phyloP scores from a whole-genome alignment of 2,113 vertebrate genomes.

The Bufo gargarizans region DNA sequence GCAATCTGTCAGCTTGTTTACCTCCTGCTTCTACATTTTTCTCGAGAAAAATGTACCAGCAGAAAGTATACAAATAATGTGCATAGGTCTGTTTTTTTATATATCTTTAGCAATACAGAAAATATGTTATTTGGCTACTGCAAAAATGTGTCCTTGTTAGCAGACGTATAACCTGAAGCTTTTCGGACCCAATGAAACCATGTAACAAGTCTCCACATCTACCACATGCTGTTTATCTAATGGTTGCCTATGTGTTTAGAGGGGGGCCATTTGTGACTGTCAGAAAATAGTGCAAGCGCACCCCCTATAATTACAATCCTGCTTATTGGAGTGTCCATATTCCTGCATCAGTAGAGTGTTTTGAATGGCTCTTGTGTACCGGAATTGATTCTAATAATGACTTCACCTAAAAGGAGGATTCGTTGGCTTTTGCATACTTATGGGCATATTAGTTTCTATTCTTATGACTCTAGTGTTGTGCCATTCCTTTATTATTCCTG shows the following conservation, averaged over 20 bases:
- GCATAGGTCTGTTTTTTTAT: neutral
- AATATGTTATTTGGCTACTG: neutral
- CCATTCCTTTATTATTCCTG: too few species aligned
- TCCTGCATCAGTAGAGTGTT: too few species aligned
- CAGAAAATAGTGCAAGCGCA: neutral
- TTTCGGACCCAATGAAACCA: neutral
- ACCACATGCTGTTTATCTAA: too few species aligned
- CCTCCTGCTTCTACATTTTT: neutral
- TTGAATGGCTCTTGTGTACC: too few species aligned
- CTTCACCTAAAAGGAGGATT: too few species aligned
- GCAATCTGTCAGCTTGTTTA: slow-evolving; percentile 45
- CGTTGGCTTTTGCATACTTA: too few species aligned
- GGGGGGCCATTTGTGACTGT: neutral
- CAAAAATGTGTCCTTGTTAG: neutral
- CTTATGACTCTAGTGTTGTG: too few species aligned
- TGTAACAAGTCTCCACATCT: neutral
- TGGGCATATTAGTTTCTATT: too few species aligned
- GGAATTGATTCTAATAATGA: too few species aligned
- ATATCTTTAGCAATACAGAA: neutral
- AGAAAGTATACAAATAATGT: neutral
- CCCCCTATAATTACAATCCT: too few species aligned
- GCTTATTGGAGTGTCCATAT: too few species aligned
- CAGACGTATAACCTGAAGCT: neutral
- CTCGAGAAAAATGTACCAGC: neutral
- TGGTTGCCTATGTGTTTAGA: too few species aligned